These are phyloP conservation scores for Serilophus lunatus DNA, from an alignment of 2,113 vertebrate species.

Conservation along the genomic window DNA sequence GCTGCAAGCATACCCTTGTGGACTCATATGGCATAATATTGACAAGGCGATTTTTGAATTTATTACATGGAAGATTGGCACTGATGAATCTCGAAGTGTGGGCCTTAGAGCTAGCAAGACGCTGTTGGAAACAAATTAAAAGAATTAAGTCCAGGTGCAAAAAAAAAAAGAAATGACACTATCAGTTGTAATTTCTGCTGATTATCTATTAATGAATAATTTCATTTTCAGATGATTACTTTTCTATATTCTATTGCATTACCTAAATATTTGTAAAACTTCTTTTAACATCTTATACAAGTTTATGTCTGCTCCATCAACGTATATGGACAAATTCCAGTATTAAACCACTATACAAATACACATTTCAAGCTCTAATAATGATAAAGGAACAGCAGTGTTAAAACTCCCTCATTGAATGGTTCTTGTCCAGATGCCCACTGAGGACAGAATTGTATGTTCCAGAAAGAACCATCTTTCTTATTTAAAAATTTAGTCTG, in stretches of 20 bases:
- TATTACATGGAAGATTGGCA: slow-evolving; percentile 99
- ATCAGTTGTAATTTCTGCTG: not conserved
- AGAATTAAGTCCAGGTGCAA: not conserved
- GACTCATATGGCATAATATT: slow-evolving; percentile 99
- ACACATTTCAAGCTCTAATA: not conserved
- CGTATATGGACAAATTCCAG: not conserved
- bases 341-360: not conserved
- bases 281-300: not conserved
- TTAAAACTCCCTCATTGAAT: not conserved
- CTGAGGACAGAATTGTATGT: fast-evolving
- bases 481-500: not conserved
- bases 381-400: not conserved
- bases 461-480: not conserved
- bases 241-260: not conserved
- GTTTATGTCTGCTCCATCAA: not conserved
- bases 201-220: not conserved
- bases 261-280: not conserved
- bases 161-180: not conserved
- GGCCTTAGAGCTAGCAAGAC: slow-evolving; percentile 97
- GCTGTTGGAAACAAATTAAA: slow-evolving; percentile 71
- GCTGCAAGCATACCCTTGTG: slow-evolving; percentile 95
- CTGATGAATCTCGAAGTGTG: slow-evolving; percentile 99
- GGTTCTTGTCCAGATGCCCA: not conserved
- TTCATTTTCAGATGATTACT: not conserved
- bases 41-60: slow-evolving; percentile 99